Percentiles rank a stretch among this genome's conserved stretches.
Conservation (phyloP, 2,113 vertebrate species). For the Uria lomvia region DNA sequence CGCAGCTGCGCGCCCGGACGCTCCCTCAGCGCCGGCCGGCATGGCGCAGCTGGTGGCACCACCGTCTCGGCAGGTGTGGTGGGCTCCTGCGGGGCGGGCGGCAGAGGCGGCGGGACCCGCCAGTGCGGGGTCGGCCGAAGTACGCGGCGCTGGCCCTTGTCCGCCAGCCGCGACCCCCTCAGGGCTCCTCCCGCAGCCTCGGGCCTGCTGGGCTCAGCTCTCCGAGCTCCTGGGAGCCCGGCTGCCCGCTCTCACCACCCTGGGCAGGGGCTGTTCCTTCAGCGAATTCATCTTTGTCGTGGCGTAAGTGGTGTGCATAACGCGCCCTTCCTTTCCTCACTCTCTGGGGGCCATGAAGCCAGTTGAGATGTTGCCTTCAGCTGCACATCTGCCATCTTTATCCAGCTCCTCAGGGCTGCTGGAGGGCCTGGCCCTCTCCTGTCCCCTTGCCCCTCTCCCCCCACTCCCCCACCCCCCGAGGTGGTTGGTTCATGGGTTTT, state of each 20-base stretch:
- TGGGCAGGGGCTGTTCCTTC: background rate
- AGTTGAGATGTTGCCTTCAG: background rate
- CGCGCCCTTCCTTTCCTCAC: accelerated
- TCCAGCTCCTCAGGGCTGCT: background rate
- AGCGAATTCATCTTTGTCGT: accelerated
- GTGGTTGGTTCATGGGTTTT: accelerated
- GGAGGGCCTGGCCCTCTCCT: background rate
- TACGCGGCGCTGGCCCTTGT: accelerated
- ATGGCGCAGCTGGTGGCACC: background rate
- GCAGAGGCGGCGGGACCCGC: too few relatives aligned
- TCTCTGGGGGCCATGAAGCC: accelerated
- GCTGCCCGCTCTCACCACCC: too few relatives aligned
- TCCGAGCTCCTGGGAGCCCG: background rate
- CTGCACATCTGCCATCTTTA: accelerated
- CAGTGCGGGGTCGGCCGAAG: accelerated
- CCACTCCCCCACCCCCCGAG: too few relatives aligned
- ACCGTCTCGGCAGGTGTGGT: background rate
- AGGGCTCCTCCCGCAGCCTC: background rate
- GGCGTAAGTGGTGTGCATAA: background rate
- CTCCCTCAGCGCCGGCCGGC: too few relatives aligned
- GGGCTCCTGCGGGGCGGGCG: background rate
- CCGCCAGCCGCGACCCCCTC: too few relatives aligned
- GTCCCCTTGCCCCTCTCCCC: too few relatives aligned
- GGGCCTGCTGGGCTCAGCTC: too few relatives aligned
- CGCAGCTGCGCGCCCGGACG: background rate